phyloP scores from a whole-genome alignment of 2,888 invertebrate genomes.

The Agrotis ipsilon region DNA sequence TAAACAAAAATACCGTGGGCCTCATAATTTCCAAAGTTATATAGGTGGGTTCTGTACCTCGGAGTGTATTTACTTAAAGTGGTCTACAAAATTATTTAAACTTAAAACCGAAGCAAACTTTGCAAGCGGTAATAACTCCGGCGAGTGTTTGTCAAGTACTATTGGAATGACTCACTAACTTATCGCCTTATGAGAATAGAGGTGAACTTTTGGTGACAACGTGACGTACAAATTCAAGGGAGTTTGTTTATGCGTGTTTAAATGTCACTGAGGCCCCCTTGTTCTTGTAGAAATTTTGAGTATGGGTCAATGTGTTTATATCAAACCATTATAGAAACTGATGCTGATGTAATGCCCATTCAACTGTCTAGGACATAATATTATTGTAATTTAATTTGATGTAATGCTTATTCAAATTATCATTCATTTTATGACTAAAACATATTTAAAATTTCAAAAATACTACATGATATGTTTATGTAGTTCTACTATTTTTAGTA shows the following conservation, averaged over 20 bases:
- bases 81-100: constrained; percentile 83
- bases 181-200: constrained; percentile 23
- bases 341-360: too few species aligned
- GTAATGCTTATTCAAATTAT: too few species aligned
- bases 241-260: too few species aligned
- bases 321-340: too few species aligned
- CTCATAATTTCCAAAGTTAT: constrained; percentile 58
- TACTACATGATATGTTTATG: neutral
- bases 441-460: neutral
- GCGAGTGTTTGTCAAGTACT: constrained; percentile 63
- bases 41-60: constrained; percentile 60
- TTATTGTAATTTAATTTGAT: too few species aligned
- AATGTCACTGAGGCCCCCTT: too few species aligned
- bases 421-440: neutral
- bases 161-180: constrained; percentile 26
- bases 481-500: neutral
- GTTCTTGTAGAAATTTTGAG: too few species aligned
- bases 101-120: constrained; percentile 80
- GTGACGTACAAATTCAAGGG: neutral
- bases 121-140: constrained; percentile 77
- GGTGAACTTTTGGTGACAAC: neutral
- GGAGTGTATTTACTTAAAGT: constrained; percentile 81
- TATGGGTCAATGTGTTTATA: too few species aligned
- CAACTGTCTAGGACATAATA: too few species aligned
- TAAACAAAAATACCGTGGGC: constrained; percentile 57